phyloP scores from a whole-genome alignment of 2,113 vertebrate species.

The Amazona vittata region DNA sequence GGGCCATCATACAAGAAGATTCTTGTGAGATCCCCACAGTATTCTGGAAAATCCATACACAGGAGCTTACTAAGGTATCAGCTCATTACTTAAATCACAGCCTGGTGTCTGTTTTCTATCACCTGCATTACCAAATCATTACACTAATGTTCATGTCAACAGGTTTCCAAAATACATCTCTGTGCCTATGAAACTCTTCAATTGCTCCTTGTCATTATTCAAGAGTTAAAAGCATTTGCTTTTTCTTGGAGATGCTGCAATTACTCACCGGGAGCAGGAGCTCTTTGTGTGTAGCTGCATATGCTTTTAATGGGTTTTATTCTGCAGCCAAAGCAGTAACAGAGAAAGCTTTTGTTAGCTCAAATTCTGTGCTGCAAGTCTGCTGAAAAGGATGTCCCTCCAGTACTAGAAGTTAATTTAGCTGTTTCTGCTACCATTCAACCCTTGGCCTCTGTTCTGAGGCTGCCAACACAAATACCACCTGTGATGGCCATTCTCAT shows the following conservation, averaged over 20 bases:
- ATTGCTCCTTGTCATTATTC: background rate
- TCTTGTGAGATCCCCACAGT: background rate
- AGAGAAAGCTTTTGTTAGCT: conserved; percentile 8
- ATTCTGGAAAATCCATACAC: background rate
- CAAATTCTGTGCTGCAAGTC: background rate
- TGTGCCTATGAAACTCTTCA: background rate
- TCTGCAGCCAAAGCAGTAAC: background rate
- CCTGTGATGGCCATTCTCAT: background rate
- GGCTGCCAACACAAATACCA: conserved; percentile 33
- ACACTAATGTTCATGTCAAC: background rate
- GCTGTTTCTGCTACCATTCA: conserved; percentile 3
- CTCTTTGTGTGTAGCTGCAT: background rate
- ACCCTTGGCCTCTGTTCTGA: background rate
- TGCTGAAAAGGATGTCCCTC: background rate
- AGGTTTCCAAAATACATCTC: background rate
- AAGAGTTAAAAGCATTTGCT: background rate
- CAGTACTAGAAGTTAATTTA: conserved; percentile 22
- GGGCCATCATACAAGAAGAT: background rate
- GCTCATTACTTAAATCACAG: background rate
- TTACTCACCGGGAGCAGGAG: conserved; percentile 1
- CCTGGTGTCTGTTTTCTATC: background rate
- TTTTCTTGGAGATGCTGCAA: background rate
- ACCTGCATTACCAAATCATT: background rate
- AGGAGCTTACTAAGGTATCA: background rate
- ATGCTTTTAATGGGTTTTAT: background rate